Evolutionary conservation across 1,140 invertebrate species (phyloP), one percentile per base, ranked within the genome.

Genomic region (Magallana angulata): DNA sequence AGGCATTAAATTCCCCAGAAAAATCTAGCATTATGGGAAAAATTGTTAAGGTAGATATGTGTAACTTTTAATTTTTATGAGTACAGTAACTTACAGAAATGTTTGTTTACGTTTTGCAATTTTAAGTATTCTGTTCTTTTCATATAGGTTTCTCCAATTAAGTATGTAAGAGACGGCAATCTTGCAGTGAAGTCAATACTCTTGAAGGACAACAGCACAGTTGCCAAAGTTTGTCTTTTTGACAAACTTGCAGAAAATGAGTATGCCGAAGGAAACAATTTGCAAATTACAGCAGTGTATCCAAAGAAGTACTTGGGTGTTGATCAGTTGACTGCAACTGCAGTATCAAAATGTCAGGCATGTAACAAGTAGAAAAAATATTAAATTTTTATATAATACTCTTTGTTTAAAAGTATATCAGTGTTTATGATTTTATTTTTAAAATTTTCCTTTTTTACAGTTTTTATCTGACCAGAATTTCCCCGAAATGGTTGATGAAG

Each of bases 171-270:
- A 68, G 64, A 68, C 11, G 18, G 64, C 18, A 68, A 68, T 8
- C 64, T 68, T 68, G 64, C 64, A 6, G 62, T 68, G 5, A 68
- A 68, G 64, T 68, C 64, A 68, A 5, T 68, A 6, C 18, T 84
- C 57, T 7, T 56, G 82, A 82, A 82, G 9, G 80, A 82, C 36
- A 82, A 58, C 48, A 82, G 80, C 80, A 82, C 80, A 9, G 57
- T 58, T 82, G 80, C 80, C 3, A 82, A 82, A 82, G 80, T 82
- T 82, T 82, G 80, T 18, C 80, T 82, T 57, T 82, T 82, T 82
- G 80, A 58, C 48, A 82, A 82, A 56, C 12, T 57, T 56, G 80
- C 36, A 56, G 80, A 82, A 82, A 82, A 57, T 16, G 57, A 56
- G 7, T 57, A 16, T 82, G 1, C 48, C 3, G 80, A 82, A 57